Percentiles rank a stretch among this genome's conserved stretches.
Evolutionary conservation across 1,140 invertebrate species (phyloP).

Genomic region (Phthorimaea operculella): DNA sequence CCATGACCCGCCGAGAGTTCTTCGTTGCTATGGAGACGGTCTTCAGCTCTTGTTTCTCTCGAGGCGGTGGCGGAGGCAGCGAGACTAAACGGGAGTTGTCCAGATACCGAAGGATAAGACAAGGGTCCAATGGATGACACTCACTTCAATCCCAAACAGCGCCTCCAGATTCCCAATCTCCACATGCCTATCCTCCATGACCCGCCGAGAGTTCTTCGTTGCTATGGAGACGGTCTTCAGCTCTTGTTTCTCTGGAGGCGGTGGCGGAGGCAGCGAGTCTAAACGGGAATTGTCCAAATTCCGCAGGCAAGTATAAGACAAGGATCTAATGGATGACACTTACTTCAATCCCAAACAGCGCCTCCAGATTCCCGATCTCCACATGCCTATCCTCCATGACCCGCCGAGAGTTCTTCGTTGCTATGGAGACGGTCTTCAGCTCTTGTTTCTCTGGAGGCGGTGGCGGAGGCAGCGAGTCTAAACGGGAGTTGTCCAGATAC

Average conservation of each 20-base stretch:
- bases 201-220: too few relatives aligned
- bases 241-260: conserved; percentile 58
- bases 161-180: too few relatives aligned
- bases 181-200: too few relatives aligned
- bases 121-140: too few relatives aligned
- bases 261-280: too few relatives aligned
- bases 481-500: too few relatives aligned
- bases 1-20: conserved; percentile 86
- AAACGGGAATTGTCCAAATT: too few relatives aligned
- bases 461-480: too few relatives aligned
- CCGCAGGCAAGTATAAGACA: conserved; percentile 71
- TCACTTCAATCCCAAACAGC: too few relatives aligned
- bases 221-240: conserved; percentile 67
- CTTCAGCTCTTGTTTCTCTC: conserved; percentile 60
- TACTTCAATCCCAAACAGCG: too few relatives aligned
- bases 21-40: conserved; percentile 75
- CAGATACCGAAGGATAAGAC: conserved; percentile 71
- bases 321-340: too few relatives aligned
- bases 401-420: conserved; percentile 81
- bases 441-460: conserved; percentile 63
- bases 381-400: conserved; percentile 91
- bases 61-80: conserved; percentile 65
- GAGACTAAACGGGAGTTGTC: conserved; percentile 71
- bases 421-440: conserved; percentile 69
- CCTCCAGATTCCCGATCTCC: conserved; percentile 77